Evolutionary conservation across 2,797 vertebrate species (phyloP).

Genomic region (Pipistrellus pipistrellus): DNA sequence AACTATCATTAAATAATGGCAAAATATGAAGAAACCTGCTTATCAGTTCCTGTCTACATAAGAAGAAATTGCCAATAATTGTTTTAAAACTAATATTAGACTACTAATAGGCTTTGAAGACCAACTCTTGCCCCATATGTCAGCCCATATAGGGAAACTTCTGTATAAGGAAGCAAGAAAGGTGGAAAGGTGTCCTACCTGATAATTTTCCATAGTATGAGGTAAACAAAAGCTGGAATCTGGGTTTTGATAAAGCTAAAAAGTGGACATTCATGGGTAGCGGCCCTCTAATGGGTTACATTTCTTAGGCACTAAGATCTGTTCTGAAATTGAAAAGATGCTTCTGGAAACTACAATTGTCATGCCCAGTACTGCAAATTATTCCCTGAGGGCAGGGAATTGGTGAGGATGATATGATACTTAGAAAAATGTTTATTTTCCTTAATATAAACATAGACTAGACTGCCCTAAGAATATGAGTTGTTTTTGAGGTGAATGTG

Average conservation of each 20-base stretch:
- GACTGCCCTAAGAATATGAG: neutral
- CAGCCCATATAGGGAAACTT: neutral
- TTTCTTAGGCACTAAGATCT: neutral
- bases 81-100: neutral
- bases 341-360: neutral
- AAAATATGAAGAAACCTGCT: neutral
- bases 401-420: neutral
- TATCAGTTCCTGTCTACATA: neutral
- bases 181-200: neutral
- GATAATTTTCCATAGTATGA: neutral
- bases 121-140: neutral
- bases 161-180: neutral
- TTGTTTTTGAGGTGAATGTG: neutral
- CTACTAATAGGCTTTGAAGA: neutral
- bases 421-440: neutral
- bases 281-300: neutral
- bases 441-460: neutral
- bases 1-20: neutral
- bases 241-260: neutral
- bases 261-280: neutral
- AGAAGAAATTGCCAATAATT: neutral
- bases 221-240: neutral
- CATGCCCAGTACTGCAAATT: neutral
- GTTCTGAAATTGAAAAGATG: neutral
- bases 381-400: neutral